phyloP scores from a whole-genome alignment of 2,797 vertebrate species.

The Hypotaenidia okinawae region DNA sequence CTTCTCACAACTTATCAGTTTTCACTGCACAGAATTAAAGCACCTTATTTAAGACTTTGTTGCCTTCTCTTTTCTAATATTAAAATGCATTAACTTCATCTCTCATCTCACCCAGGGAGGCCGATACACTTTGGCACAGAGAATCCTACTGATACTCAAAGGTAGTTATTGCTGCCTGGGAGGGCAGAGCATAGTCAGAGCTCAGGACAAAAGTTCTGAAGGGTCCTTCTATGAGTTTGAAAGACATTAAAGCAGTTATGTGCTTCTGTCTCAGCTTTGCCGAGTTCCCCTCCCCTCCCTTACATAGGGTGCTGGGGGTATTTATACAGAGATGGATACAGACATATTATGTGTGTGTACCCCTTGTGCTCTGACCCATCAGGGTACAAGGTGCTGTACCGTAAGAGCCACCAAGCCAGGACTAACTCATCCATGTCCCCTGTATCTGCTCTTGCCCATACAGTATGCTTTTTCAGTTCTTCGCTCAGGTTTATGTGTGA shows the following conservation, averaged over 20 bases:
- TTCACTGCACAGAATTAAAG: neutral
- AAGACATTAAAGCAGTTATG: neutral
- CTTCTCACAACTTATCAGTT: conserved; percentile 12
- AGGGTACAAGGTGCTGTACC: neutral
- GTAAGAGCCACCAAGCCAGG: neutral
- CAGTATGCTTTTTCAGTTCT: neutral
- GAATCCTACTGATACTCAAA: neutral
- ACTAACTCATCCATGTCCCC: neutral
- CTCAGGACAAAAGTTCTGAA: neutral
- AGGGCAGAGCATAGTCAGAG: neutral
- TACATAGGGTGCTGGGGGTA: neutral
- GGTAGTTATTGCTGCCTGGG: neutral
- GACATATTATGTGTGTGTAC: neutral
- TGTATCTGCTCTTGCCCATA: neutral
- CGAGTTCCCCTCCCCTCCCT: neutral
- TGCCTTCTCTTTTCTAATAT: neutral
- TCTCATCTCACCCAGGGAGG: neutral
- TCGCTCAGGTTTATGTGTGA: neutral
- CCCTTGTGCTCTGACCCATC: neutral
- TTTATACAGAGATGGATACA: neutral
- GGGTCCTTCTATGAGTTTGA: neutral
- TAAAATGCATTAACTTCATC: conserved; percentile 6
- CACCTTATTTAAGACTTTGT: neutral
- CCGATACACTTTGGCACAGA: neutral
- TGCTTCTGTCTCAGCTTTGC: neutral